Evolutionary conservation across 2,797 vertebrate genomes (phyloP).

Genomic region (Lacerta bilineata): DNA sequence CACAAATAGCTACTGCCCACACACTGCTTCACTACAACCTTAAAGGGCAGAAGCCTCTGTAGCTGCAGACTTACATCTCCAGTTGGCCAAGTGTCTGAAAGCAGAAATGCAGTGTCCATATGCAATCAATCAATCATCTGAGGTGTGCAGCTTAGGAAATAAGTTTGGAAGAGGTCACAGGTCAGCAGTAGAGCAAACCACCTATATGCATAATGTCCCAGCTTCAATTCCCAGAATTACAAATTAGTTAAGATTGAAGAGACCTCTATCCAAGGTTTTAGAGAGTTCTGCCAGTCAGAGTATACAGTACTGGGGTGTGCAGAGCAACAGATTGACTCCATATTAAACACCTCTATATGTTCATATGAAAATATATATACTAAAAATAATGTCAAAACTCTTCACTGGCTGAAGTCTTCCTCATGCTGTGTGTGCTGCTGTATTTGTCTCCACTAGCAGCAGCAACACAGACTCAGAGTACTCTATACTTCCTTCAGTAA

Average conservation of each 20-base stretch:
- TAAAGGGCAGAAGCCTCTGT: background rate
- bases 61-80: background rate
- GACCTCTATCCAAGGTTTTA: background rate
- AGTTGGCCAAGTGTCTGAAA: background rate
- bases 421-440: background rate
- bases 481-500: background rate
- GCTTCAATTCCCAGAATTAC: background rate
- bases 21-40: no score
- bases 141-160: background rate
- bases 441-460: background rate
- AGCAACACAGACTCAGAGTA: background rate
- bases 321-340: background rate
- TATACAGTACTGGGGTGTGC: background rate
- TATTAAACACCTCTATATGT: background rate
- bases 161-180: no score
- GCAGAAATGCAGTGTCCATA: background rate
- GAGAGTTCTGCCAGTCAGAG: background rate
- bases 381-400: background rate
- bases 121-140: background rate
- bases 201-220: background rate
- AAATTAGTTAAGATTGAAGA: background rate
- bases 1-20: no score
- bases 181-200: background rate
- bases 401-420: background rate
- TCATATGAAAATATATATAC: background rate